A percentile compares a stretch with the other conserved stretches of the same genome.
Evolutionary conservation across 2,113 vertebrate genomes (phyloP).

Genomic region (Epinephelus moara): DNA sequence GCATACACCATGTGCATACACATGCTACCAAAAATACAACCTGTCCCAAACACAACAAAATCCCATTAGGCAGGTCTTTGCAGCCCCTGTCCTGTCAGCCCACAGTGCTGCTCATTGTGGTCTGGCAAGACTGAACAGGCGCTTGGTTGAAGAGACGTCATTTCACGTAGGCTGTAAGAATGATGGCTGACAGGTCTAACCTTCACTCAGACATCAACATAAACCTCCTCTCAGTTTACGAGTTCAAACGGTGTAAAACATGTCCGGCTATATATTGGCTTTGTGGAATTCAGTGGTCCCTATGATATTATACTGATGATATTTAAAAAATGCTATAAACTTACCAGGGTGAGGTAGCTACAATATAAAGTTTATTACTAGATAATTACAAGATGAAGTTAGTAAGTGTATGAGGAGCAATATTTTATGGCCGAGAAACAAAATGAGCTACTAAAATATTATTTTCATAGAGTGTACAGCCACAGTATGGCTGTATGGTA

Average conservation of each 20-base stretch:
- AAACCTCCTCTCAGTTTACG: background rate
- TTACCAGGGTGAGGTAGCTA: background rate
- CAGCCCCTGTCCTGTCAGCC: background rate
- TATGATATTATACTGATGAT: background rate
- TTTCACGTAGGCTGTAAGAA: background rate
- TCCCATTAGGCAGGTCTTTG: constrained; percentile 22
- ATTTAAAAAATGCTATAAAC: background rate
- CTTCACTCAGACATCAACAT: constrained; percentile 8
- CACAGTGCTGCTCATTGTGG: constrained; percentile 29
- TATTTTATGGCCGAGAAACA: background rate
- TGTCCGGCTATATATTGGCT: background rate
- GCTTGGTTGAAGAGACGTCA: constrained; percentile 23
- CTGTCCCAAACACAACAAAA: constrained; percentile 17
- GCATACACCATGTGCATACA: background rate
- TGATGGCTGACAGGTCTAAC: constrained; percentile 11
- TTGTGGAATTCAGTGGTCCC: background rate
- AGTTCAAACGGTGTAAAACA: background rate
- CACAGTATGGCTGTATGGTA: too few species aligned
- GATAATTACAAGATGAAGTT: background rate
- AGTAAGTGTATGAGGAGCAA: background rate
- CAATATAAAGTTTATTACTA: background rate
- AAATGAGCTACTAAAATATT: background rate
- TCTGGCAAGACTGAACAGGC: constrained; percentile 41
- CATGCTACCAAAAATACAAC: constrained; percentile 14
- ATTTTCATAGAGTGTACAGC: background rate